Percentiles rank a stretch among this genome's conserved stretches.
Evolutionary conservation across 2,113 vertebrate species (phyloP).

Genomic region (Dunckerocampus dactyliophorus): DNA sequence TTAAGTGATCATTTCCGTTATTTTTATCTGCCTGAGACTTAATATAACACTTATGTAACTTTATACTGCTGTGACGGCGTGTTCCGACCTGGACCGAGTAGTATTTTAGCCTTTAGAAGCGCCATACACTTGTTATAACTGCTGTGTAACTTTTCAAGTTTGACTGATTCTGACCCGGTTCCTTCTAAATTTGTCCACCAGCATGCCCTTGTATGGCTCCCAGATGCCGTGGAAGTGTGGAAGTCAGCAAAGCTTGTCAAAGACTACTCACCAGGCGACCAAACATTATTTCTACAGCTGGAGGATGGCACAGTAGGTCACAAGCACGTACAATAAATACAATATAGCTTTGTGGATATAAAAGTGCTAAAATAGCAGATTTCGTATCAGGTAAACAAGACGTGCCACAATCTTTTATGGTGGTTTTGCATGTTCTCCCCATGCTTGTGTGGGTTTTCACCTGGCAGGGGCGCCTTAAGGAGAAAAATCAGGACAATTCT

Average conservation of each 20-base stretch:
- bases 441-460: no score
- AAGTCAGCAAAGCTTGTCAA: slow-evolving; percentile 87
- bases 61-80: slow-evolving; percentile 15
- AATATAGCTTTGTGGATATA: not conserved
- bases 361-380: not conserved
- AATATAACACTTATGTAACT: not conserved
- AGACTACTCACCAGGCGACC: slow-evolving; percentile 85
- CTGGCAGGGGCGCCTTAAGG: no score
- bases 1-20: not conserved
- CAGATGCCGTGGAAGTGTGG: slow-evolving; percentile 89
- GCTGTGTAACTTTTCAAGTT: slow-evolving; percentile 3
- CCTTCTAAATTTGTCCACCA: slow-evolving; percentile 59
- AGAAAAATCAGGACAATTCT: no score
- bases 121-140: not conserved
- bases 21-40: not conserved
- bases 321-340: not conserved
- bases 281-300: slow-evolving; percentile 81
- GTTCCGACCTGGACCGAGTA: slow-evolving; percentile 4
- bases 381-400: not conserved
- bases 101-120: not conserved
- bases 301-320: slow-evolving; percentile 86
- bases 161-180: slow-evolving; percentile 15
- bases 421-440: no score
- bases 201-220: slow-evolving; percentile 93
- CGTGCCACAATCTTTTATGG: no score